Conservation (phyloP, 2,797 vertebrate genomes). For the Acanthurus leucopareius region DNA sequence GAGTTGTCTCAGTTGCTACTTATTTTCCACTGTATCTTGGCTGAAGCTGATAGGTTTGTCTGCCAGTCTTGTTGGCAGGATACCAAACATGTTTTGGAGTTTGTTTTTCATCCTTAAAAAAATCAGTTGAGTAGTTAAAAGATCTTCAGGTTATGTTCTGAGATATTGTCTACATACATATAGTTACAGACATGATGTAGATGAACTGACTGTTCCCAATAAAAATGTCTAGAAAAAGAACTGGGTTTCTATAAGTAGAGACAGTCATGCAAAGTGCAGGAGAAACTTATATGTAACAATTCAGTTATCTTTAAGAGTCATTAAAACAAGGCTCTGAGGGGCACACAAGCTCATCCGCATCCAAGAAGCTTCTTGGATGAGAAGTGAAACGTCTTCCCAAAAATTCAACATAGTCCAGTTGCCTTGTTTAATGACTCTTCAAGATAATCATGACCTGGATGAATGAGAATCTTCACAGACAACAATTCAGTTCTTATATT, state of each 20-base stretch:
- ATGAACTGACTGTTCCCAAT: constrained; percentile 1
- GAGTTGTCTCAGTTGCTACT: background rate
- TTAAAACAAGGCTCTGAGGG: no score
- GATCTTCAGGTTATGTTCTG: constrained; percentile 2
- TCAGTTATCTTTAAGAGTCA: no score
- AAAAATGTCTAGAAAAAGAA: background rate
- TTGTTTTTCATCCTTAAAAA: constrained; percentile 13
- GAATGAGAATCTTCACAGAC: no score
- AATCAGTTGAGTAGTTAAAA: constrained; percentile 21
- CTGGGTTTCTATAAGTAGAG: background rate
- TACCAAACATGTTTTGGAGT: constrained; percentile 17
- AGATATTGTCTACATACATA: background rate
- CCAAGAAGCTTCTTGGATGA: no score
- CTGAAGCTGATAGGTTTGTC: background rate
- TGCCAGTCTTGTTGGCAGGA: constrained; percentile 31
- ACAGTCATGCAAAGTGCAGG: background rate
- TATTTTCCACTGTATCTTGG: background rate
- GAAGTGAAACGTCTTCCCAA: no score
- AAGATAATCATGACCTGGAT: no score
- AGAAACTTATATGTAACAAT: background rate
- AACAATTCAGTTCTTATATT: background rate
- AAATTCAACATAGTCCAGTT: no score
- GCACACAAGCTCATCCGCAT: no score
- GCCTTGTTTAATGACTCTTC: no score
- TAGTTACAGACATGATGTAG: background rate